These are phyloP conservation scores for Thaumatotibia leucotreta DNA, from an alignment of 1,140 invertebrate genomes.

Conservation along the genomic window DNA sequence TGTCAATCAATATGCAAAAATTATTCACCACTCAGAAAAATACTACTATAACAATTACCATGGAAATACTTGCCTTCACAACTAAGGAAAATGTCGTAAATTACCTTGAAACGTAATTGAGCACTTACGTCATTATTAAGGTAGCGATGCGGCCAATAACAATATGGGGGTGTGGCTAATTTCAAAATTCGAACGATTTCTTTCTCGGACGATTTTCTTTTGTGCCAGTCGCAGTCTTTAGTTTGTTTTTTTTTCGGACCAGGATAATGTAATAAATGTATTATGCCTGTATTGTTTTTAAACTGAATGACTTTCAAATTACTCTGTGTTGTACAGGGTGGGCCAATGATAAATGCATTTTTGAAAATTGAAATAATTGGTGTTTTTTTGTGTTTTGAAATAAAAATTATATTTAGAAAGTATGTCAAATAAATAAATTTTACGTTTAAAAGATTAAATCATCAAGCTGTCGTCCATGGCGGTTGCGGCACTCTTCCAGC, in stretches of 20 bases:
- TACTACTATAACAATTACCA: not conserved
- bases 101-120: not conserved
- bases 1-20: slow-evolving; percentile 11
- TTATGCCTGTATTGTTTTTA: no score
- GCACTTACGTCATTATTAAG: slow-evolving; percentile 15
- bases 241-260: not conserved
- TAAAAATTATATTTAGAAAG: no score
- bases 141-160: slow-evolving; percentile 45
- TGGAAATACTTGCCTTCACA: not conserved
- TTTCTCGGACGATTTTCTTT: slow-evolving; percentile 36
- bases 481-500: no score
- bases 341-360: no score
- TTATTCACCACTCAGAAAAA: not conserved
- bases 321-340: no score
- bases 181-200: slow-evolving; percentile 61
- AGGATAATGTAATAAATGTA: not conserved
- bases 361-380: no score
- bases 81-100: slow-evolving; percentile 15
- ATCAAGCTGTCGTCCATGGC: no score
- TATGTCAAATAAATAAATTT: no score
- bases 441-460: no score
- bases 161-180: slow-evolving; percentile 58
- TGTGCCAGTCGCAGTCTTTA: slow-evolving; percentile 25
- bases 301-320: no score
- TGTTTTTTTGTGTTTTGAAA: no score